A percentile compares a stretch with the other conserved stretches of the same genome.
phyloP scores from a whole-genome alignment of 1,140 invertebrate genomes.

The Polypedilum pembai region DNA sequence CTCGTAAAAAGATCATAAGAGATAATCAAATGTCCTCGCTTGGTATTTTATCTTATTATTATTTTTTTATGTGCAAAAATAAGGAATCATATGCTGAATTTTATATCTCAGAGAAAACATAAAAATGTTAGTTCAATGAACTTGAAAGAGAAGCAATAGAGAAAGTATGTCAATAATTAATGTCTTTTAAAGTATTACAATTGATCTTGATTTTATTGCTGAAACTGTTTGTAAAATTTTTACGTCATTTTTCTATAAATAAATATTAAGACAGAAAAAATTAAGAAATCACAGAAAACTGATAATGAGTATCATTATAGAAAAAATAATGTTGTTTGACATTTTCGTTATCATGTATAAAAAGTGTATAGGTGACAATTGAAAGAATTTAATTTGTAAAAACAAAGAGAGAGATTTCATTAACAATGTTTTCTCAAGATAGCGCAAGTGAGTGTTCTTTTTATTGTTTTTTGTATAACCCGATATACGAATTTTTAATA shows the following conservation, averaged over 20 bases:
- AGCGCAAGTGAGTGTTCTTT: too few species aligned
- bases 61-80: too few species aligned
- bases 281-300: neutral
- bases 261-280: neutral
- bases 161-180: slow-evolving; percentile 19
- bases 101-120: too few species aligned
- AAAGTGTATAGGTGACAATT: neutral
- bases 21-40: too few species aligned
- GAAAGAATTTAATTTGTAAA: neutral
- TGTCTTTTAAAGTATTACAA: neutral
- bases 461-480: too few species aligned
- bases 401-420: neutral
- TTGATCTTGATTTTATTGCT: neutral
- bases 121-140: neutral
- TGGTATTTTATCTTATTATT: too few species aligned
- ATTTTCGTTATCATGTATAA: neutral
- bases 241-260: neutral
- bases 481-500: too few species aligned
- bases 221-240: neutral
- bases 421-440: too few species aligned
- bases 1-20: too few species aligned
- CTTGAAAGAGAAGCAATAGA: neutral
- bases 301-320: neutral
- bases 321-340: neutral
- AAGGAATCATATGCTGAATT: too few species aligned